A percentile compares a stretch with the other conserved stretches of the same genome.
phyloP scores from a whole-genome alignment of 2,113 vertebrate species.

The Upupa epops region DNA sequence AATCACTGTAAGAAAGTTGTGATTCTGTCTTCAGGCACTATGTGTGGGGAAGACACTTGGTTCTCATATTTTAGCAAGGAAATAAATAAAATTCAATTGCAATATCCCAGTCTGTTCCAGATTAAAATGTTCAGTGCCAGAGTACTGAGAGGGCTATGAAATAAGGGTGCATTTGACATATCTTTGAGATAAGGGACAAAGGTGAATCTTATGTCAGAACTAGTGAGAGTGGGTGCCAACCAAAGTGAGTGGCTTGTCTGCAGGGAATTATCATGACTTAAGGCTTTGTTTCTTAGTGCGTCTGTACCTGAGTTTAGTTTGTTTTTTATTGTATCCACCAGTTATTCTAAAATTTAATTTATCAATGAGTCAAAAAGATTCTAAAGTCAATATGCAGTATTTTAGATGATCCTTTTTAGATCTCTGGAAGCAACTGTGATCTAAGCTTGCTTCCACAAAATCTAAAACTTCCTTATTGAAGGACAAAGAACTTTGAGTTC shows the following conservation, averaged over 20 bases:
- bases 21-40: not conserved
- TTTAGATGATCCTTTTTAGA: not conserved
- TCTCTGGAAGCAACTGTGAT: not conserved
- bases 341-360: not conserved
- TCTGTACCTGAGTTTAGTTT: not conserved
- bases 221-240: not conserved
- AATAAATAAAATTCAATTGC: not conserved
- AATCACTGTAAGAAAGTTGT: not conserved
- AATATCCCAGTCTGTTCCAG: not conserved
- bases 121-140: not conserved
- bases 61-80: not conserved
- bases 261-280: not conserved
- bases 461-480: not conserved
- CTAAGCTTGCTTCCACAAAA: not conserved
- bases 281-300: not conserved
- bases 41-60: not conserved
- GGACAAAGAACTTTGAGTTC: not conserved
- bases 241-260: not conserved
- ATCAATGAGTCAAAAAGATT: not conserved
- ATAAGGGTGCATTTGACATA: not conserved
- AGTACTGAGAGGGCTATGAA: not conserved
- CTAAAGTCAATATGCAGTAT: not conserved
- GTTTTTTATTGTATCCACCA: not conserved
- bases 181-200: not conserved
- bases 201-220: not conserved